phyloP scores from a whole-genome alignment of 2,113 vertebrate genomes.

The Callorhinus ursinus region DNA sequence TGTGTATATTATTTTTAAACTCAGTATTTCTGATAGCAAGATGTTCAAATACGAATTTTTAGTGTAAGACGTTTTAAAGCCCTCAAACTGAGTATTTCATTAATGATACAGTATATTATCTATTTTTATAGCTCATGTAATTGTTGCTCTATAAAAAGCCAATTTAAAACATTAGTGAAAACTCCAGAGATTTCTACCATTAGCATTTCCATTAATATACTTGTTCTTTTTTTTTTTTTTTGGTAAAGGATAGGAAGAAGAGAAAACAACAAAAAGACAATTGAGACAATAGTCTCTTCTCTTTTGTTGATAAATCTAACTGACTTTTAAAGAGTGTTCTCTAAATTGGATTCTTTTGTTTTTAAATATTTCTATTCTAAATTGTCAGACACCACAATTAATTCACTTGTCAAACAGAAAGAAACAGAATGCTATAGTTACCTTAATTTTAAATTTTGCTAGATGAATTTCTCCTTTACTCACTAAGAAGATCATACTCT shows the following conservation, averaged over 20 bases:
- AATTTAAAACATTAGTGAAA: conserved; percentile 50
- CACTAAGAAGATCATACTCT: not conserved
- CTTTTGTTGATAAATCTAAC: conserved; percentile 56
- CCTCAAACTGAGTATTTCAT: not conserved
- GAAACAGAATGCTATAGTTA: conserved; percentile 5
- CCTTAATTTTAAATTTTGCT: not conserved
- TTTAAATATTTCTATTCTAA: conserved; percentile 54
- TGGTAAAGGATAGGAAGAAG: not conserved
- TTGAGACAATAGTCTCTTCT: conserved; percentile 21
- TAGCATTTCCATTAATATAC: conserved; percentile 55
- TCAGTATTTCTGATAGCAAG: not conserved
- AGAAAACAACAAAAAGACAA: not conserved
- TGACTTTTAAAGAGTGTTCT: conserved; percentile 57
- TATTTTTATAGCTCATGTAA: conserved; percentile 6
- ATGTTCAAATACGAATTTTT: conserved; percentile 15
- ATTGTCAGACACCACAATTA: conserved; percentile 51
- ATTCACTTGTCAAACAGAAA: conserved; percentile 44
- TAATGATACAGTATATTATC: conserved; percentile 31
- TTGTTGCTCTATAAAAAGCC: not conserved
- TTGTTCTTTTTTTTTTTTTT: conserved; percentile 28
- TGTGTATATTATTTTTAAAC: not conserved
- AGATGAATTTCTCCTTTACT: conserved; percentile 19
- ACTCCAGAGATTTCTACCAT: not conserved
- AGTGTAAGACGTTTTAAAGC: not conserved
- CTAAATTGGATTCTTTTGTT: conserved; percentile 45